Evolutionary conservation across 2,113 vertebrate genomes (phyloP), one percentile per base, ranked within the genome.

Genomic region (Quiscalus mexicanus): DNA sequence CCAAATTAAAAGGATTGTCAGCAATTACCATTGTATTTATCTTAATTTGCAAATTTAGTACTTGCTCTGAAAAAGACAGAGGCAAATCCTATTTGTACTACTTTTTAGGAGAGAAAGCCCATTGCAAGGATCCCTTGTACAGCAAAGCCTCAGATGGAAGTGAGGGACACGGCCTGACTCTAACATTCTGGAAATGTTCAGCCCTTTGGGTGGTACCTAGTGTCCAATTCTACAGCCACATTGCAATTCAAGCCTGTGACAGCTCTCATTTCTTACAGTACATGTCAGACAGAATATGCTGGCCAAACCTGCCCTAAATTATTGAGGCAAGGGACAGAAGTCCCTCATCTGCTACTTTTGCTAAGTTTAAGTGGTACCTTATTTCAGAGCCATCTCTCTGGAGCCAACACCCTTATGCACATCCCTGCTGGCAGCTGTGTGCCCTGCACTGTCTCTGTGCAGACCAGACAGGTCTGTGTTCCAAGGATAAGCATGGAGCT

Each of bases 81-180:
- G 33, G n/a, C 44, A 96, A 91, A 96, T 94, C 86, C 86, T 68
- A 22, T 81, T 95, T 86, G 85, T 81, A 64, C 11, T 31, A 17
- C 17, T 77, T 86, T 90, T 79, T 14, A 35, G n/a, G 27, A 67
- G 68, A 91, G 21, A 86, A 85, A 84, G 17, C 35, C 60, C 63
- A 20, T 59, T 80, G 30, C 56, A 81, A 45, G 68, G 50, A 64
- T 47, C 56, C 16, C 14, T 88, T 47, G 15, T 47, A 59, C 6
- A 91, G 56, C 47, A 70, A 65, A 90, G 21, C 56, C 83, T 93
- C 41, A 19, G 17, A 39, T 59, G 37, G 33, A 90, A 93, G 64
- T 24, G 24, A 88, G 39, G 55, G 85, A 44, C 28, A 60, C 19
- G 78, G 35, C 6, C 44, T 59, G 67, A 84, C 14, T 79, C 37